These are phyloP conservation scores for Rhyacophila evoluta DNA, from an alignment of 2,888 invertebrate genomes.

Conservation along the genomic window DNA sequence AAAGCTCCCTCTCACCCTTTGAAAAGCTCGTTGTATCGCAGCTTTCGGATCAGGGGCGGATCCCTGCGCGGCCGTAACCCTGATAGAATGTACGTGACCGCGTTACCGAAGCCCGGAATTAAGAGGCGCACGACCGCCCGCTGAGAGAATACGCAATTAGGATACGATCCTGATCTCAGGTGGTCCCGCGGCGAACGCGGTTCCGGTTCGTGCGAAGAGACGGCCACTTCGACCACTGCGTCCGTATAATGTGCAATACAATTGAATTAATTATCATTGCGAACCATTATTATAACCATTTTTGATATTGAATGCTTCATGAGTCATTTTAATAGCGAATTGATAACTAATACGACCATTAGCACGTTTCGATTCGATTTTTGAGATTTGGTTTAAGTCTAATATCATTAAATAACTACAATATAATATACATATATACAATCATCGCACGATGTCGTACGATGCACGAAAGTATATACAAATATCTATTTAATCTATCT, in stretches of 20 bases:
- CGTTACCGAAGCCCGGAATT: constrained; percentile 37
- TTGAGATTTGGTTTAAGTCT: too few relatives aligned
- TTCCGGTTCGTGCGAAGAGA: background rate
- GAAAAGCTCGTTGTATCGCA: background rate
- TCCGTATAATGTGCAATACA: background rate
- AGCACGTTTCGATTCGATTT: too few relatives aligned
- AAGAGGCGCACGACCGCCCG: constrained; percentile 42
- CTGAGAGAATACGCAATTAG: constrained; percentile 48
- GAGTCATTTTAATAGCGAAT: too few relatives aligned
- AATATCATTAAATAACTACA: too few relatives aligned
- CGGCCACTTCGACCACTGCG: background rate
- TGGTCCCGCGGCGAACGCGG: constrained; percentile 32
- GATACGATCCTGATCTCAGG: constrained; percentile 36
- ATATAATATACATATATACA: too few relatives aligned
- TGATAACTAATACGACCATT: too few relatives aligned
- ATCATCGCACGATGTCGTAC: too few relatives aligned
- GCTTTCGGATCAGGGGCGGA: background rate
- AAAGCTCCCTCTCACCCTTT: background rate
- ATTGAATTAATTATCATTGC: background rate
- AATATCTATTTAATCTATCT: too few relatives aligned
- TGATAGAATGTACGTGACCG: constrained; percentile 35
- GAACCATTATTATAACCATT: background rate
- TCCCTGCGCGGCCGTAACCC: constrained; percentile 40
- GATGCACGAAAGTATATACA: too few relatives aligned
- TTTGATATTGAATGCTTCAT: too few relatives aligned